phyloP scores from a whole-genome alignment of 2,888 invertebrate species.

The Pyrrhopygopsis socrates region DNA sequence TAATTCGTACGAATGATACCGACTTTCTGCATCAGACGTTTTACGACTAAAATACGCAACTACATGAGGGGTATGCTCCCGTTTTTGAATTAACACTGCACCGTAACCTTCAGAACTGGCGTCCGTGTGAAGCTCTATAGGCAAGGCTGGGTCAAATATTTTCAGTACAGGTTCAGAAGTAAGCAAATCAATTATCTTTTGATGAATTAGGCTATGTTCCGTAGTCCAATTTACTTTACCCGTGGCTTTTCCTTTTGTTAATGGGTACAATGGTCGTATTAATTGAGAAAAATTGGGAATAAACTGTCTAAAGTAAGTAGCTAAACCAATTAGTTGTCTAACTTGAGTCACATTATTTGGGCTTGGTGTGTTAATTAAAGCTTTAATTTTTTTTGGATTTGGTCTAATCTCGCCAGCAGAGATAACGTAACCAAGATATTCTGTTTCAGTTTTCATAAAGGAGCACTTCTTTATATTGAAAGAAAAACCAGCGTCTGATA shows the following conservation, averaged over 20 bases:
- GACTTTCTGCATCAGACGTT: not conserved
- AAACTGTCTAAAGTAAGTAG: not conserved
- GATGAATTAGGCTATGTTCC: not conserved
- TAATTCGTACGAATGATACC: constrained; percentile 68
- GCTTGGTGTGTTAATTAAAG: not conserved
- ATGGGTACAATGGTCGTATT: not conserved
- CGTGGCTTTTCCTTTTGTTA: not conserved
- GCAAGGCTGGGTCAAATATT: not conserved
- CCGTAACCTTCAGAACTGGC: not conserved
- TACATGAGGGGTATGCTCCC: not conserved
- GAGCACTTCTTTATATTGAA: not conserved
- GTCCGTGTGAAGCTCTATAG: not conserved
- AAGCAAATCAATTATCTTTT: not conserved
- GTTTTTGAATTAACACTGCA: not conserved
- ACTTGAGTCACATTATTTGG: not conserved
- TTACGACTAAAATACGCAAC: constrained; percentile 55
- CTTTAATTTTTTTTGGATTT: not conserved
- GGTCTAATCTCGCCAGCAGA: not conserved
- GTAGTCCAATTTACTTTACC: not conserved
- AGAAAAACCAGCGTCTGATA: not conserved
- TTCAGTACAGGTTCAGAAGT: not conserved
- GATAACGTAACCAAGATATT: not conserved
- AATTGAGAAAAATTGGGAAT: not conserved
- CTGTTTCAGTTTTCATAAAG: not conserved
- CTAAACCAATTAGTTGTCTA: not conserved